A percentile compares a stretch with the other conserved stretches of the same genome.
These are phyloP conservation scores for Willowsia nigromaculata DNA, from an alignment of 2,888 invertebrate species.

Conservation along the genomic window DNA sequence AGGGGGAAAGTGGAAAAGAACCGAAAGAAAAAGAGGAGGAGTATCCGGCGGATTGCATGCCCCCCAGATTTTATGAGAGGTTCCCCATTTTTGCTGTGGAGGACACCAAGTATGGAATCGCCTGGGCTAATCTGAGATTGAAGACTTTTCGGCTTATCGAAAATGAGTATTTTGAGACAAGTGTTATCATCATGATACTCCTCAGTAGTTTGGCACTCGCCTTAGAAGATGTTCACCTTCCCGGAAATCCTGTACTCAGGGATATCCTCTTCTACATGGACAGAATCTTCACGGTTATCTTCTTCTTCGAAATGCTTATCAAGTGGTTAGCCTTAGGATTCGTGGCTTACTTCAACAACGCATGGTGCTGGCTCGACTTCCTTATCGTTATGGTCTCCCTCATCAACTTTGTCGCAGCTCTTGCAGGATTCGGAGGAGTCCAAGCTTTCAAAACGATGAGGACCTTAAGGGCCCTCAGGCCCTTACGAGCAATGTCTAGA, in stretches of 20 bases:
- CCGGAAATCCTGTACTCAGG: conserved; percentile 93
- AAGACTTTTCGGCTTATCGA: conserved; percentile 97
- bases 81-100: conserved; percentile 18
- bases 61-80: conserved; percentile 85
- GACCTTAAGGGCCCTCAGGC: conserved; percentile 92
- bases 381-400: too few relatives aligned
- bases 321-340: too few relatives aligned
- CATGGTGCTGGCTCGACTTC: too few relatives aligned
- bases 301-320: too few relatives aligned
- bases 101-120: background rate
- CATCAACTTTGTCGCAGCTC: background rate
- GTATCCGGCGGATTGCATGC: conserved; percentile 94
- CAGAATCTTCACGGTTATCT: too few relatives aligned
- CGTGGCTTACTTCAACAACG: too few relatives aligned
- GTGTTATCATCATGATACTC: conserved; percentile 98
- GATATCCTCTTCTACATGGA: too few relatives aligned
- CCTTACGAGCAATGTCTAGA: conserved; percentile 94
- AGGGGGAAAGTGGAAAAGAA: conserved; percentile 69
- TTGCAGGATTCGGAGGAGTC: background rate
- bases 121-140: conserved; percentile 92
- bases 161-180: conserved; percentile 99
- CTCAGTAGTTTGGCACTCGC: conserved; percentile 98
- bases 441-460: conserved; percentile 47
- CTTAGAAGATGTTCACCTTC: conserved; percentile 96
- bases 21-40: conserved; percentile 83